phyloP scores from a whole-genome alignment of 2,113 vertebrate genomes.

The Ammodytes marinus region DNA sequence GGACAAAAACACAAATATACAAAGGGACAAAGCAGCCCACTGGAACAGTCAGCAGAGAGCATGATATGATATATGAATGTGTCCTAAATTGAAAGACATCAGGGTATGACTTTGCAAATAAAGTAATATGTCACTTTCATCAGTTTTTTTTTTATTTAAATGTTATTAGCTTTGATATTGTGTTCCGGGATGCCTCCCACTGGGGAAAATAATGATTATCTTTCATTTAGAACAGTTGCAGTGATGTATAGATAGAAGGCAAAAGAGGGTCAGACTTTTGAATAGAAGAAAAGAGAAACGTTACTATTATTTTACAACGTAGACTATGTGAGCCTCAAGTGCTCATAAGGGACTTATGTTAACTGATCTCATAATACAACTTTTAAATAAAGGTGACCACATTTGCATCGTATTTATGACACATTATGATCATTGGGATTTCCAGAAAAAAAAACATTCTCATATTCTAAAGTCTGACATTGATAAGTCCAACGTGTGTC shows the following conservation, averaged over 20 bases:
- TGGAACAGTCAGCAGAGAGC: slow-evolving; percentile 72
- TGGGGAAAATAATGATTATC: slow-evolving; percentile 15
- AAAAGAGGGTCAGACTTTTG: slow-evolving; percentile 10
- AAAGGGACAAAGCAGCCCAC: slow-evolving; percentile 68
- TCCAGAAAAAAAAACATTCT: slow-evolving; percentile 27
- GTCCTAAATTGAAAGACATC: slow-evolving; percentile 66
- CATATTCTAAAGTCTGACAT: slow-evolving; percentile 43
- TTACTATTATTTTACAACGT: not conserved
- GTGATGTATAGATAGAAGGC: slow-evolving; percentile 18
- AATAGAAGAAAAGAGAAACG: slow-evolving; percentile 20
- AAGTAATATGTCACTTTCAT: slow-evolving; percentile 71
- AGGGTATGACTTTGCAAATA: slow-evolving; percentile 71
- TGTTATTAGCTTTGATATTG: slow-evolving; percentile 47
- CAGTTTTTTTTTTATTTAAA: slow-evolving; percentile 51
- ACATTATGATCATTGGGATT: slow-evolving; percentile 6
- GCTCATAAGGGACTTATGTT: not conserved
- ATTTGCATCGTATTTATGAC: slow-evolving; percentile 1
- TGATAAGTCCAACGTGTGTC: slow-evolving; percentile 37
- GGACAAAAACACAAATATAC: slow-evolving; percentile 71
- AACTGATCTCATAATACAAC: not conserved
- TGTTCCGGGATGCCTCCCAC: not conserved
- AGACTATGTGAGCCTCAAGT: not conserved
- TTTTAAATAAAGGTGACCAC: no score
- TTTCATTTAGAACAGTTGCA: slow-evolving; percentile 25
- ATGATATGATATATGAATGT: slow-evolving; percentile 81